Base-by-base conservation (phyloP, 2,888 invertebrate species). In the Lordiphosa fenestrarum region DNA sequence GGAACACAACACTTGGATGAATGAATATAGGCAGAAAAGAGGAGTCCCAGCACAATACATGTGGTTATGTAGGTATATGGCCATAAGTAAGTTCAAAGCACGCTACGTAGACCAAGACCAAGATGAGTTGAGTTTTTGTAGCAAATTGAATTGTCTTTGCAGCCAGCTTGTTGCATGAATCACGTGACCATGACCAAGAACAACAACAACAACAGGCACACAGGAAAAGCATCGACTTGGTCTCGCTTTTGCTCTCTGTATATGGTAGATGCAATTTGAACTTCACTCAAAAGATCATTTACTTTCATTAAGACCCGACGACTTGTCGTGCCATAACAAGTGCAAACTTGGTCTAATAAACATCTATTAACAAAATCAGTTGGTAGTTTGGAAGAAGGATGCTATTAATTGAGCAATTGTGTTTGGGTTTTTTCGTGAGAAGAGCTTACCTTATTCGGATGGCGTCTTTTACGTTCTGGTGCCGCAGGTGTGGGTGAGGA, bases 401-500 rank as follows among this genome's bases (percentile, higher is more conserved):
- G 13, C 30, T 7, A 41, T 46, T 50, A 40, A 49, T 42, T 25
- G 40, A 40, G 47, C 41, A 42, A 25, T 21, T 25, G 19, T 23
- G 46, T 40, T 44, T 35, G 36, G 35, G 37, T 25, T 47, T 42
- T 42, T 53, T 53, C 12, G 30, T 39, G 40, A 40, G 40, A 37
- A 50, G 23, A 42, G 66, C 74, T 67, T 66, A 89, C 90, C 90
- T 91, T 90, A 68, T 90, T 90, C 84, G 63, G 64, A 49, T 66
- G 68, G 7, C 80, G 72, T 51, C 86, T 95, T 95, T 88, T 95
- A 66, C 94, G 92, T 88, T 95, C 95, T 61, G 46, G 13, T 52
- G 65, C 58, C 44, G 61, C 42, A 52, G 77, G 46, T 52, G 53
- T 52, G 6, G 69, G 69, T 2, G 75, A 59, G n/a, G 73, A 50